Evolutionary conservation across 2,888 invertebrate genomes (phyloP).

Genomic region (Athalia rosae): DNA sequence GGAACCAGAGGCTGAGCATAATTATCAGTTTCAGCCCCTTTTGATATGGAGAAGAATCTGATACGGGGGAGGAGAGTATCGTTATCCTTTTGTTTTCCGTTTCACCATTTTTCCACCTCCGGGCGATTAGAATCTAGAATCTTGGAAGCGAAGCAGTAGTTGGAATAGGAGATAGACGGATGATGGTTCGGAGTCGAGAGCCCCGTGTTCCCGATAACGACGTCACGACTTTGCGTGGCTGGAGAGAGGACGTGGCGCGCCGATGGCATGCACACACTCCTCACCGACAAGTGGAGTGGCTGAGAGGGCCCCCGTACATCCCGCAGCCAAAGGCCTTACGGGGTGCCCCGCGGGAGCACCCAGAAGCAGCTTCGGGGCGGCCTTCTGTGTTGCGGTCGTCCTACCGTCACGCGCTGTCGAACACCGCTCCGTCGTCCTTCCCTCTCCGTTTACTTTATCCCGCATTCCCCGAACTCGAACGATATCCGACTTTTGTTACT

Average conservation of each 20-base stretch:
- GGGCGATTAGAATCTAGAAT: neutral
- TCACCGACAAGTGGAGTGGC: slow-evolving; percentile 59
- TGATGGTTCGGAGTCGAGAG: slow-evolving; percentile 31
- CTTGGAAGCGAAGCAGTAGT: neutral
- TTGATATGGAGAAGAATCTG: too few species aligned
- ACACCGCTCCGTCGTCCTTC: slow-evolving; percentile 57
- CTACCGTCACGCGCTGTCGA: slow-evolving; percentile 66
- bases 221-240: slow-evolving; percentile 55
- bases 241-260: slow-evolving; percentile 49
- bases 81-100: too few species aligned
- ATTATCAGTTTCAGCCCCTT: too few species aligned
- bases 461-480: too few species aligned
- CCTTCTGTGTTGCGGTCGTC: slow-evolving; percentile 66
- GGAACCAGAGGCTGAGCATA: too few species aligned
- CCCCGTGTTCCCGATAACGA: slow-evolving; percentile 49
- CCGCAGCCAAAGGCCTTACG: neutral
- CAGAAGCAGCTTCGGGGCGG: slow-evolving; percentile 59
- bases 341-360: slow-evolving; percentile 25
- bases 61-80: too few species aligned
- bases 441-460: neutral
- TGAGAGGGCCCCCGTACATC: neutral
- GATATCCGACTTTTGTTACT: too few species aligned
- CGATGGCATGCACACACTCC: slow-evolving; percentile 58
- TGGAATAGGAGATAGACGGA: neutral
- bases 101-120: neutral